Evolutionary conservation across 2,113 vertebrate genomes (phyloP).

Genomic region (Apteryx mantelli): DNA sequence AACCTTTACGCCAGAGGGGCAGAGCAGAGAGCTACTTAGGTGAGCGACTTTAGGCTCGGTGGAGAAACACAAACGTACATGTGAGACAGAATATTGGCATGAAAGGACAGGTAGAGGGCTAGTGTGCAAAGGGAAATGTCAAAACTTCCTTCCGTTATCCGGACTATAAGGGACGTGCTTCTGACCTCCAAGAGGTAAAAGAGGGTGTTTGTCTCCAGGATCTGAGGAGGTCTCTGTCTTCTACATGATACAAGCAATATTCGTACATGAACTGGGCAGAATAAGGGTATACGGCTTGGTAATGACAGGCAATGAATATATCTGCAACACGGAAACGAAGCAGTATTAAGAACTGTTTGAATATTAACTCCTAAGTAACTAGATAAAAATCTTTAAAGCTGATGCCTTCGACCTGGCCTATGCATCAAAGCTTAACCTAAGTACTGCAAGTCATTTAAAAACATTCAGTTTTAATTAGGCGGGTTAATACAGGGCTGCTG

Average conservation of each 20-base stretch:
- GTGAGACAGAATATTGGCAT: background rate
- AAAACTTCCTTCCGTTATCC: background rate
- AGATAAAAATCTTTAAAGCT: background rate
- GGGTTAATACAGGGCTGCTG: background rate
- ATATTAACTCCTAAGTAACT: background rate
- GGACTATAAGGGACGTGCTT: fast-evolving
- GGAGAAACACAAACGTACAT: background rate
- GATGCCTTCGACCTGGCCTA: background rate
- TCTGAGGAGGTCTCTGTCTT: background rate
- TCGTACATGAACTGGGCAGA: background rate
- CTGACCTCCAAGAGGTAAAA: background rate
- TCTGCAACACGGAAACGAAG: background rate
- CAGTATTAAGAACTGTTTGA: background rate
- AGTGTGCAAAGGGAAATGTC: fast-evolving
- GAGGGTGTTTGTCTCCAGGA: background rate
- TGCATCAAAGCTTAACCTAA: background rate
- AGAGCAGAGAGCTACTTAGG: background rate
- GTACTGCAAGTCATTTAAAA: background rate
- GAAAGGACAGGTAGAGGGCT: background rate
- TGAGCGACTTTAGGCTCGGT: background rate
- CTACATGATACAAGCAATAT: background rate
- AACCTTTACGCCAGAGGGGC: background rate
- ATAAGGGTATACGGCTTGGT: background rate
- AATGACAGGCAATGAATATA: background rate
- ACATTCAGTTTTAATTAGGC: background rate